These are phyloP conservation scores for Spheniscus humboldti DNA, from an alignment of 2,797 vertebrate genomes.

Conservation along the genomic window DNA sequence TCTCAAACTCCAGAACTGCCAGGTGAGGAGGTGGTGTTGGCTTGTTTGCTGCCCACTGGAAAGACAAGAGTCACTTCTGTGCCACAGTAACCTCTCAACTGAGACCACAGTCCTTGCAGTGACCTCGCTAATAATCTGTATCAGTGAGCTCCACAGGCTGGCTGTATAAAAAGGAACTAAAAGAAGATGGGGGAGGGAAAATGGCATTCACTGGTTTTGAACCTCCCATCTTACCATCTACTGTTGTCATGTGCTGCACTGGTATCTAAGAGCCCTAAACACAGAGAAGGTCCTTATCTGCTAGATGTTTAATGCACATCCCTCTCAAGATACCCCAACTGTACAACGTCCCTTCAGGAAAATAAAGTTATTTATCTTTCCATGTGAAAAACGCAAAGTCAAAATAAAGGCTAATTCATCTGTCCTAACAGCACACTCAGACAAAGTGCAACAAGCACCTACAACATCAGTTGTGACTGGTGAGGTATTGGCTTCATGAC, in stretches of 20 bases:
- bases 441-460: not conserved
- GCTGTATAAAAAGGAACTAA: not conserved
- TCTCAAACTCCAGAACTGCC: not conserved
- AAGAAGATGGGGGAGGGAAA: rapidly evolving
- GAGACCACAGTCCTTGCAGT: not conserved
- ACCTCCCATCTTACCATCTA: not conserved
- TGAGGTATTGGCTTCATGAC: not conserved
- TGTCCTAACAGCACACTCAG: not conserved
- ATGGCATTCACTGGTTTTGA: not conserved
- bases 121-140: not conserved
- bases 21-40: not conserved
- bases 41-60: not conserved
- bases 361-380: not conserved
- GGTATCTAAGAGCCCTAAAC: not conserved
- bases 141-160: not conserved
- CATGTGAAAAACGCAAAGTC: not conserved
- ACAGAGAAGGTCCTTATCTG: not conserved
- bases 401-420: not conserved
- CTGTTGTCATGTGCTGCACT: no score
- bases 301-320: not conserved
- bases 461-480: not conserved
- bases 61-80: not conserved
- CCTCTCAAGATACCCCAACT: not conserved
- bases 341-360: not conserved
- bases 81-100: not conserved